These are phyloP conservation scores for Cyclargus thomasi DNA, from an alignment of 1,140 invertebrate genomes.

Conservation along the genomic window DNA sequence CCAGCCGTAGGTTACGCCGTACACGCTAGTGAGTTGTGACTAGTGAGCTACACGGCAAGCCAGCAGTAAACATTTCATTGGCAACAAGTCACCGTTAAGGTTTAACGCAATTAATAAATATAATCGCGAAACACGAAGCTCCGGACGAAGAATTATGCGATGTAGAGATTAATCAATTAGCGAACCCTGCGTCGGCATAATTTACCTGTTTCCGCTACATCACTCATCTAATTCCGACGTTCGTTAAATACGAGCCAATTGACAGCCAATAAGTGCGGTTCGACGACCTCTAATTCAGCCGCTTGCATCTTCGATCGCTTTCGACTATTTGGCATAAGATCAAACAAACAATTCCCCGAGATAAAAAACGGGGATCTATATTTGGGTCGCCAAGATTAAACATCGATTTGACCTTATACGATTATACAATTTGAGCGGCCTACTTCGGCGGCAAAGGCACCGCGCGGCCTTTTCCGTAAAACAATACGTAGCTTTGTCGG, in stretches of 20 bases:
- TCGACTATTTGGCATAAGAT: conserved; percentile 7
- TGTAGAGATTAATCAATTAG: conserved; percentile 29
- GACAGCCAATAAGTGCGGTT: conserved; percentile 34
- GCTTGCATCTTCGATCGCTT: conserved; percentile 5
- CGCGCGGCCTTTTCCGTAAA: conserved; percentile 48
- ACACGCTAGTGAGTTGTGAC: no score
- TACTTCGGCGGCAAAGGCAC: conserved; percentile 40
- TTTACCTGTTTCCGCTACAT: conserved; percentile 52
- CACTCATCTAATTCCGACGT: conserved; percentile 37
- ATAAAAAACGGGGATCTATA: neutral
- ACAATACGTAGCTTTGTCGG: conserved; percentile 55
- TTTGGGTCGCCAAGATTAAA: neutral
- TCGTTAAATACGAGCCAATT: conserved; percentile 30
- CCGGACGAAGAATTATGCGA: neutral
- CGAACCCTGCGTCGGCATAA: conserved; percentile 34
- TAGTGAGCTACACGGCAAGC: neutral
- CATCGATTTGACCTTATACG: conserved; percentile 25
- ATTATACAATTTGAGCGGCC: conserved; percentile 36
- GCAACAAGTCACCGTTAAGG: conserved; percentile 19
- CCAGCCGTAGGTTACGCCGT: neutral
- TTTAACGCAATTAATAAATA: conserved; percentile 16
- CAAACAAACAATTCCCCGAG: neutral
- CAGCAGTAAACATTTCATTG: neutral
- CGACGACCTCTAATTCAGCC: conserved; percentile 28
- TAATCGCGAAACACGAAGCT: neutral